Evolutionary conservation across 1,140 invertebrate species (phyloP).

Genomic region (Tyrophagus putrescentiae): DNA sequence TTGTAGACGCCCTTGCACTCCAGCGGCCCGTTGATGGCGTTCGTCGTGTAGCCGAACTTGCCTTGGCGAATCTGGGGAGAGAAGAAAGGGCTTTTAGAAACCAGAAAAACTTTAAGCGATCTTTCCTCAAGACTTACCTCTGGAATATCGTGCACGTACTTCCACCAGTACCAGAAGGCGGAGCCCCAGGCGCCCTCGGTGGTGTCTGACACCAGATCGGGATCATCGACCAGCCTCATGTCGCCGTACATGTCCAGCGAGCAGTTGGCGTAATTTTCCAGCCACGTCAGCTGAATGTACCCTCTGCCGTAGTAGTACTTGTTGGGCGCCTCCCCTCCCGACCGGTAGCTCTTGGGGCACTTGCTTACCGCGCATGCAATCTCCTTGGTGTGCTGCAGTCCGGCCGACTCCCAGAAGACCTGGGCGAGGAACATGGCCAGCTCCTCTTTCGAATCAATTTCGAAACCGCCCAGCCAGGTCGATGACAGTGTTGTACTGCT

Average conservation of each 20-base stretch:
- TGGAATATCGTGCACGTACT: constrained; percentile 1
- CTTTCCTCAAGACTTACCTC: not conserved
- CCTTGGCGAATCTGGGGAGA: not conserved
- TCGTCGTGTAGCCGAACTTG: constrained; percentile 12
- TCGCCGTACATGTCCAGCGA: constrained; percentile 18
- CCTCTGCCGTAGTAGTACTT: constrained; percentile 19
- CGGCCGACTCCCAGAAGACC: constrained; percentile 16
- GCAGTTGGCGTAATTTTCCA: constrained; percentile 18
- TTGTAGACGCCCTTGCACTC: constrained; percentile 19
- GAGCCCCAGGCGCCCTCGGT: constrained; percentile 16
- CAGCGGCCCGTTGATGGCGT: constrained; percentile 13
- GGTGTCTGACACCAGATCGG: constrained; percentile 16
- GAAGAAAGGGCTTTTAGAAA: too few relatives aligned
- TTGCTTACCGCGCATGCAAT: constrained; percentile 3
- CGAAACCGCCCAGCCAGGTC: not conserved
- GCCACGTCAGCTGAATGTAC: constrained; percentile 18
- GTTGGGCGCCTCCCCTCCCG: not conserved
- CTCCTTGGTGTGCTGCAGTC: constrained; percentile 15
- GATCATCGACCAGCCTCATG: constrained; percentile 15
- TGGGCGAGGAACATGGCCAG: constrained; percentile 21
- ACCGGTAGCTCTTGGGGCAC: constrained; percentile 11
- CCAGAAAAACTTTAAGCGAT: too few relatives aligned
- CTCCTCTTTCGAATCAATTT: constrained; percentile 1
- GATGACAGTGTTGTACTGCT: constrained; percentile 15
- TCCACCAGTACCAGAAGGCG: constrained; percentile 20